Conservation (phyloP, 2,888 invertebrate species). For the Sinodicranocentrus sp. region DNA sequence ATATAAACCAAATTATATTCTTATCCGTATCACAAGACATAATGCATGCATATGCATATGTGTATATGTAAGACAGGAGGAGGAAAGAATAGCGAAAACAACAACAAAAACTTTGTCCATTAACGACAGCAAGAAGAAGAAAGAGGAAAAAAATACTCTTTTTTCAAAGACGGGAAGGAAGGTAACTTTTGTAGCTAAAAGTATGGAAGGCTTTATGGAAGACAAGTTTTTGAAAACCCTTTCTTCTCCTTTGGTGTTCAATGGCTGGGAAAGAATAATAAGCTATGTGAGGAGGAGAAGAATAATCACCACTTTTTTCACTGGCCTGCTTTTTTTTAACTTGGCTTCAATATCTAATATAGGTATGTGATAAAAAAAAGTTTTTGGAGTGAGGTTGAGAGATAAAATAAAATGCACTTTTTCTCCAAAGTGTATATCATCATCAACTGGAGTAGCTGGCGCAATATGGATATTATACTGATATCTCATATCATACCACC, state of each 20-base stretch:
- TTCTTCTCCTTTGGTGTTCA: background rate
- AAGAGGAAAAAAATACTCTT: background rate
- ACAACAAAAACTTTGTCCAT: constrained; percentile 50
- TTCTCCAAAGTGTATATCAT: too few relatives aligned
- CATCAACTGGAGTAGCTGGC: too few relatives aligned
- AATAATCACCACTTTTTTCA: background rate
- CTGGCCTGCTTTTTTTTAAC: constrained; percentile 34
- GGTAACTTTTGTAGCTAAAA: background rate
- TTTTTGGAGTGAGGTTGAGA: too few relatives aligned
- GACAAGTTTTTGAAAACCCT: constrained; percentile 1
- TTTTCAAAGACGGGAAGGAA: background rate
- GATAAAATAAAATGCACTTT: too few relatives aligned
- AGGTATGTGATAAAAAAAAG: too few relatives aligned
- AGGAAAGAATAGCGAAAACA: background rate
- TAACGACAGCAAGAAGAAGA: constrained; percentile 25
- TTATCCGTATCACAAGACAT: background rate
- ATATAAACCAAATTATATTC: background rate
- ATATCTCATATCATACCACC: too few relatives aligned
- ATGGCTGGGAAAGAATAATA: constrained; percentile 7
- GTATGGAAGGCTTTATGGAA: constrained; percentile 4
- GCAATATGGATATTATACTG: too few relatives aligned
- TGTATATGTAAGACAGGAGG: constrained; percentile 9
- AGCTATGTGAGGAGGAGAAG: background rate
- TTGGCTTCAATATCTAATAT: too few relatives aligned
- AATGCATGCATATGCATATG: background rate